Conservation (phyloP, 2,888 invertebrate genomes). For the Conchocele bisecta region DNA sequence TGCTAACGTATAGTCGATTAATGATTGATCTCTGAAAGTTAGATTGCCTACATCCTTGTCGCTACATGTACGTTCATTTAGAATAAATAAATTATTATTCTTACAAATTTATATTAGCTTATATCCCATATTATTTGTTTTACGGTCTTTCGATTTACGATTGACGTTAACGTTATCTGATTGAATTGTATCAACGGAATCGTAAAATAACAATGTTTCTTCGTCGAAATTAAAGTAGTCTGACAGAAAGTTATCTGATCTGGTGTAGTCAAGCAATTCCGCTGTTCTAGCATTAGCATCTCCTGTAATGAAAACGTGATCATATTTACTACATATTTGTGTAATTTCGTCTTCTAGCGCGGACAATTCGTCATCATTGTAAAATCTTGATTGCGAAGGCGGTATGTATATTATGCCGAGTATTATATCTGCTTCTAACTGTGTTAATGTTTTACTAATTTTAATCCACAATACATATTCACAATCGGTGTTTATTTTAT, state of each 20-base stretch:
- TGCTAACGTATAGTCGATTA: not conserved
- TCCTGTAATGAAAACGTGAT: not conserved
- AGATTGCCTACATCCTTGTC: not conserved
- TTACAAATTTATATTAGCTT: too few species aligned
- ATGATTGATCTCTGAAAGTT: not conserved
- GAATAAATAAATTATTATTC: too few species aligned
- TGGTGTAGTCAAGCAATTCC: not conserved
- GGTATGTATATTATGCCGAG: not conserved
- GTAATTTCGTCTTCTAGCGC: not conserved
- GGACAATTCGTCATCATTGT: not conserved
- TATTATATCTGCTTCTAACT: not conserved
- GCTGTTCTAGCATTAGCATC: not conserved
- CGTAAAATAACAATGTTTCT: not conserved
- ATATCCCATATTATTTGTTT: too few species aligned
- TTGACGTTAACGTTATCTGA: not conserved
- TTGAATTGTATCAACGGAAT: not conserved
- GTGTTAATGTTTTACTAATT: not conserved
- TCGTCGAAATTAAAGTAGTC: not conserved
- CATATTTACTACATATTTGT: not conserved
- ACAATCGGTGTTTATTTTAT: not conserved
- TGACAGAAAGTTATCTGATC: constrained; percentile 2
- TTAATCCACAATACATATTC: constrained; percentile 12
- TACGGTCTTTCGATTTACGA: not conserved
- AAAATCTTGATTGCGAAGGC: constrained; percentile 1
- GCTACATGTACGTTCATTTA: too few species aligned